A percentile compares a stretch with the other conserved stretches of the same genome.
Conservation (phyloP, 2,888 invertebrate species). For the Empis livida region DNA sequence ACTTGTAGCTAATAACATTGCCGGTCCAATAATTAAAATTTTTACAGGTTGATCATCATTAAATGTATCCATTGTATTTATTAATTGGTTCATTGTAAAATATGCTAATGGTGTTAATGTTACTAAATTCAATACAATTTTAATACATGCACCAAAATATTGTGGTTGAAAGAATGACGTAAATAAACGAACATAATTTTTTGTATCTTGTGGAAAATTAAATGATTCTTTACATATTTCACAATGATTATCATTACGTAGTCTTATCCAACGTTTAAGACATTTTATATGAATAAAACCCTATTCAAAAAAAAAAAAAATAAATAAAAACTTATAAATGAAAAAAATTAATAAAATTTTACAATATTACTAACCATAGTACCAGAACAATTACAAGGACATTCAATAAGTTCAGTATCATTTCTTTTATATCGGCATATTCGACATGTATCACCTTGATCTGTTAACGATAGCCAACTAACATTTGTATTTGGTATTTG, state of each 20-base stretch:
- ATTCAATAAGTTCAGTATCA: slow-evolving; percentile 24
- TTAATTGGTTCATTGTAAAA: slow-evolving; percentile 22
- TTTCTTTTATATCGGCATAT: slow-evolving; percentile 29
- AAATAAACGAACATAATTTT: slow-evolving; percentile 21
- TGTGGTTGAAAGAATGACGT: slow-evolving; percentile 24
- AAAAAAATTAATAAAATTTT: too few species aligned
- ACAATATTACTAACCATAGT: slow-evolving; percentile 26
- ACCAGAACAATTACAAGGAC: slow-evolving; percentile 31
- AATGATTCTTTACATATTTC: slow-evolving; percentile 26
- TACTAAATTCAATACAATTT: slow-evolving; percentile 23
- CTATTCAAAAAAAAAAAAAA: slow-evolving; percentile 12
- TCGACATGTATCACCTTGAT: slow-evolving; percentile 26
- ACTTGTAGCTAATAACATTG: slow-evolving; percentile 8
- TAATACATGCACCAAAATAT: slow-evolving; percentile 26
- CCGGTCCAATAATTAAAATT: slow-evolving; percentile 7
- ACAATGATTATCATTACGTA: slow-evolving; percentile 24
- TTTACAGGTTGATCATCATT: slow-evolving; percentile 6
- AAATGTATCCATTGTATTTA: slow-evolving; percentile 6
- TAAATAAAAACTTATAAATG: too few species aligned
- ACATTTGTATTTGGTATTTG: slow-evolving; percentile 13
- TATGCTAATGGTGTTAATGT: slow-evolving; percentile 28
- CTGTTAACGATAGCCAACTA: slow-evolving; percentile 8
- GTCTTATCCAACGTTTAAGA: slow-evolving; percentile 29
- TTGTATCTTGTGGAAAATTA: slow-evolving; percentile 20
- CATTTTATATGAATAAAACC: slow-evolving; percentile 30